Conservation (phyloP, 2,113 vertebrate genomes). For the Pyxicephalus adspersus region DNA sequence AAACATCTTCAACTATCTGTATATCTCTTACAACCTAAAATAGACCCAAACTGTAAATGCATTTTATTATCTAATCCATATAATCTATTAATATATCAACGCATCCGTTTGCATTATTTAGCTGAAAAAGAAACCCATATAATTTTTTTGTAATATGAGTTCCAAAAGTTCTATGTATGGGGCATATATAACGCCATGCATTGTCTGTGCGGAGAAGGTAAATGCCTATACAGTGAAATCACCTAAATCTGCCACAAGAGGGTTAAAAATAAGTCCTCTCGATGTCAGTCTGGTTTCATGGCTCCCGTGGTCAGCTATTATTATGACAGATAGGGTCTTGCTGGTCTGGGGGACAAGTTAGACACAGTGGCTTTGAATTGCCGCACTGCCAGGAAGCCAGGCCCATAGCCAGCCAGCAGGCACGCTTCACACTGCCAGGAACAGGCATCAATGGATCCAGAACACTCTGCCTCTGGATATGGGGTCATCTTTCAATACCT, state of each 20-base stretch:
- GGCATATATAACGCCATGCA: too few species aligned
- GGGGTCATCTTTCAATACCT: constrained; percentile 87
- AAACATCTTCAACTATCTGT: too few species aligned
- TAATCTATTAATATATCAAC: too few species aligned
- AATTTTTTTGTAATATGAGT: too few species aligned
- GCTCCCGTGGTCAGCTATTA: constrained; percentile 71
- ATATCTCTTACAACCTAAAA: too few species aligned
- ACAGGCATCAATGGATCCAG: constrained; percentile 79
- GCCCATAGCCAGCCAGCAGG: constrained; percentile 80
- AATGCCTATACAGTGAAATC: too few species aligned
- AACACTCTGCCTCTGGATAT: constrained; percentile 81
- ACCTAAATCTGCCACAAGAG: neutral
- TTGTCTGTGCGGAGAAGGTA: too few species aligned
- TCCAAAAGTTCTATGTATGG: too few species aligned
- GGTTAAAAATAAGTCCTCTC: neutral
- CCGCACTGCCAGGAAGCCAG: constrained; percentile 68
- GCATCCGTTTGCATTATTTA: too few species aligned
- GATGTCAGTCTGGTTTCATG: neutral
- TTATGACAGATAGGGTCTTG: constrained; percentile 72
- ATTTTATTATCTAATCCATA: too few species aligned
- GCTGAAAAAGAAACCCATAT: too few species aligned
- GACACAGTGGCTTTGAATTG: constrained; percentile 78
- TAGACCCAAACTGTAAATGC: too few species aligned
- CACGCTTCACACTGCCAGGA: constrained; percentile 75
- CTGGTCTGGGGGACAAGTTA: constrained; percentile 65